These are phyloP conservation scores for Disparrhopalites patrizii DNA, from an alignment of 2,888 invertebrate genomes.

Conservation along the genomic window DNA sequence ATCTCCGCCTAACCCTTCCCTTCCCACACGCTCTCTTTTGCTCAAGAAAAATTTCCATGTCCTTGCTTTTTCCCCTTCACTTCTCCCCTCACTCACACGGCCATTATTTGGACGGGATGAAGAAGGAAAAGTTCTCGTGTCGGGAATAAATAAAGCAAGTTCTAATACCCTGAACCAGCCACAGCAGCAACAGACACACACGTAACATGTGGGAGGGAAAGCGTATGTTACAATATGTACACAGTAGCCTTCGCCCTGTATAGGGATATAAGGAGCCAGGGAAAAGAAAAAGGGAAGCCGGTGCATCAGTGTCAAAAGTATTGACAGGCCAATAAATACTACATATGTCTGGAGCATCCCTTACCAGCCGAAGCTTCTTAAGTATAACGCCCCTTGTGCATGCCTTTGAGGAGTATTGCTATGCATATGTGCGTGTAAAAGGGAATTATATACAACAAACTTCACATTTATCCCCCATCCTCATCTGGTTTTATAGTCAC, in stretches of 20 bases:
- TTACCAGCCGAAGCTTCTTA: background rate
- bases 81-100: no score
- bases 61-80: no score
- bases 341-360: constrained; percentile 14
- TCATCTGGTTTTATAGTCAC: no score
- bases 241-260: background rate
- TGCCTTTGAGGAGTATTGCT: background rate
- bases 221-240: background rate
- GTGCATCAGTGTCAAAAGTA: constrained; percentile 47
- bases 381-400: background rate
- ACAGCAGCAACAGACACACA: background rate
- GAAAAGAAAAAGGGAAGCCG: constrained; percentile 32
- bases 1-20: no score
- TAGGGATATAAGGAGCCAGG: background rate
- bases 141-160: constrained; percentile 11
- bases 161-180: background rate
- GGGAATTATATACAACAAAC: no score
- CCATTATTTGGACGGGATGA: background rate
- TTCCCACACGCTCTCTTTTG: no score
- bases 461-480: no score
- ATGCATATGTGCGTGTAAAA: no score
- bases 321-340: constrained; percentile 45
- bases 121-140: constrained; percentile 5
- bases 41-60: no score
- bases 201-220: background rate